Conservation (phyloP, 2,797 vertebrate species). For the Lithobates pipiens region DNA sequence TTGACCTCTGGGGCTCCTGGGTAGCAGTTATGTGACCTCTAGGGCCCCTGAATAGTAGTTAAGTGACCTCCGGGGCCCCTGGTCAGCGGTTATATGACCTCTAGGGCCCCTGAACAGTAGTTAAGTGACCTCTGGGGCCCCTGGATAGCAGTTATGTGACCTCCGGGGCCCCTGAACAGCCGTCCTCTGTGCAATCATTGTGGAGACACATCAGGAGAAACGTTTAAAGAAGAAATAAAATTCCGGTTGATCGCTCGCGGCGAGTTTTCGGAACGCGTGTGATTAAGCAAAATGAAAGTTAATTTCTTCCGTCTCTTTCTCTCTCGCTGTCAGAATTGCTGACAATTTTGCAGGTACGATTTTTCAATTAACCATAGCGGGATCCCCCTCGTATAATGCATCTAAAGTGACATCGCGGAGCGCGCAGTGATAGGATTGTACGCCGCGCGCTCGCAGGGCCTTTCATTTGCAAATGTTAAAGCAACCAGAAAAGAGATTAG, state of each 20-base stretch:
- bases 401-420: conserved; percentile 30
- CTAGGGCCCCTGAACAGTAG: too few species aligned
- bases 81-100: too few species aligned
- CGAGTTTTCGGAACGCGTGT: not conserved
- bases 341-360: not conserved
- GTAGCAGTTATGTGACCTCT: too few species aligned
- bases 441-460: not conserved
- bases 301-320: not conserved
- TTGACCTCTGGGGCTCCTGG: too few species aligned
- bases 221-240: not conserved
- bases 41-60: too few species aligned
- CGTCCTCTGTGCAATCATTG: too few species aligned
- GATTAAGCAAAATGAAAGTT: not conserved
- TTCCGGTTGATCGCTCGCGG: not conserved
- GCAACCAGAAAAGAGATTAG: conserved; percentile 35
- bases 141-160: too few species aligned
- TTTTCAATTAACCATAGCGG: conserved; percentile 1
- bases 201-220: not conserved
- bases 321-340: not conserved
- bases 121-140: too few species aligned
- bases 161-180: too few species aligned
- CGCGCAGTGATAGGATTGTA: not conserved
- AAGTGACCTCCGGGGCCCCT: too few species aligned
- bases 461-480: conserved; percentile 28
- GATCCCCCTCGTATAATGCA: not conserved